Conservation (phyloP, 2,113 vertebrate genomes). For the Turdus rufiventris region DNA sequence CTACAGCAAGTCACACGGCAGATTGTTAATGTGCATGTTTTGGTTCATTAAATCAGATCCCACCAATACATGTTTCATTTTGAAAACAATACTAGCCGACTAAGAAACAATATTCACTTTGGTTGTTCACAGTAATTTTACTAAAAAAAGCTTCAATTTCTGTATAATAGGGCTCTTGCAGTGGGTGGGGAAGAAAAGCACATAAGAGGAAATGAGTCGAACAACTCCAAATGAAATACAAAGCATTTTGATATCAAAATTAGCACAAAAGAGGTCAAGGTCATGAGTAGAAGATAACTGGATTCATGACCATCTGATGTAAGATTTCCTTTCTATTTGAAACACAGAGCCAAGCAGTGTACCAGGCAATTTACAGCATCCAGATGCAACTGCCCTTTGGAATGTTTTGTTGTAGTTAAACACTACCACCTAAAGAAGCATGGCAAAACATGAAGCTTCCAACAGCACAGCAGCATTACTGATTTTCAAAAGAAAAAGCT, state of each 20-base stretch:
- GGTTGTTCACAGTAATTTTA: not conserved
- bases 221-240: conserved; percentile 15
- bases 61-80: not conserved
- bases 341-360: not conserved
- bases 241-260: conserved; percentile 27
- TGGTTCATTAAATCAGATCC: not conserved
- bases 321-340: not conserved
- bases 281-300: not conserved
- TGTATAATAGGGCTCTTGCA: not conserved
- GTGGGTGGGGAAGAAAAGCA: conserved; percentile 20
- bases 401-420: not conserved
- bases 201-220: conserved; percentile 18
- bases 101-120: not conserved
- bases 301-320: not conserved
- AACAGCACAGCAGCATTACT: not conserved
- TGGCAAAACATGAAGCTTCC: not conserved
- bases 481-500: not conserved
- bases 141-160: not conserved
- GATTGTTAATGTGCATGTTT: not conserved
- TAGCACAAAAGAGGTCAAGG: conserved; percentile 36
- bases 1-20: not conserved
- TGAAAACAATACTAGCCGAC: not conserved
- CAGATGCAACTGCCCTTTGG: not conserved
- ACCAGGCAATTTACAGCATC: not conserved
- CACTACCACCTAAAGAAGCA: not conserved